Evolutionary conservation across 2,797 vertebrate species (phyloP).

Genomic region (Glyptemys insculpta): DNA sequence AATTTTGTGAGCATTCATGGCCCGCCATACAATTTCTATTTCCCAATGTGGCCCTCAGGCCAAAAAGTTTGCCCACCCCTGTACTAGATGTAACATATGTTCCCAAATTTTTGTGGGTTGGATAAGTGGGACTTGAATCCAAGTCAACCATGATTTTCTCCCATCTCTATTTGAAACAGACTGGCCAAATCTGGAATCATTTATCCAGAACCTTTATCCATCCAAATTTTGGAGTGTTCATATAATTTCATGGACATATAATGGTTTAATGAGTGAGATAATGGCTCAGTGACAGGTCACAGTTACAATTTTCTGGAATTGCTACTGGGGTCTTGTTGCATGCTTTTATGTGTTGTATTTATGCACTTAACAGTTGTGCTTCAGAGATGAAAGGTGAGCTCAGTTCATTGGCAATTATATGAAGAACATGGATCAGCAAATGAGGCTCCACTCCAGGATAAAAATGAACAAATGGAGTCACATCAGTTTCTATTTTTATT

Average conservation of each 20-base stretch:
- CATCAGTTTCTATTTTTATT: conserved; percentile 75
- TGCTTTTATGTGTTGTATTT: neutral
- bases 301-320: neutral
- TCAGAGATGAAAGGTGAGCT: conserved; percentile 39
- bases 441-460: conserved; percentile 9
- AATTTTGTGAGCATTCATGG: too few species aligned
- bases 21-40: too few species aligned
- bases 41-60: too few species aligned
- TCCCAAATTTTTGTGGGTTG: neutral
- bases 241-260: neutral
- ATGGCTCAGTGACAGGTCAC: neutral
- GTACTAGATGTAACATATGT: fast-evolving
- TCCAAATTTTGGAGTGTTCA: neutral
- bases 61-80: too few species aligned
- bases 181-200: neutral
- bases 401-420: neutral
- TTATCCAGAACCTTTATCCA: neutral
- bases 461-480: conserved; percentile 35
- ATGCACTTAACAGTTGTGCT: neutral
- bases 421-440: conserved; percentile 17
- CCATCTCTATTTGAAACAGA: neutral
- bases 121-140: neutral
- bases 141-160: neutral
- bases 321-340: neutral
- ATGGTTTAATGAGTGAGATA: neutral